Evolutionary conservation across 2,888 invertebrate genomes (phyloP), one percentile per base, ranked within the genome.

Genomic region (Conchocele bisecta): DNA sequence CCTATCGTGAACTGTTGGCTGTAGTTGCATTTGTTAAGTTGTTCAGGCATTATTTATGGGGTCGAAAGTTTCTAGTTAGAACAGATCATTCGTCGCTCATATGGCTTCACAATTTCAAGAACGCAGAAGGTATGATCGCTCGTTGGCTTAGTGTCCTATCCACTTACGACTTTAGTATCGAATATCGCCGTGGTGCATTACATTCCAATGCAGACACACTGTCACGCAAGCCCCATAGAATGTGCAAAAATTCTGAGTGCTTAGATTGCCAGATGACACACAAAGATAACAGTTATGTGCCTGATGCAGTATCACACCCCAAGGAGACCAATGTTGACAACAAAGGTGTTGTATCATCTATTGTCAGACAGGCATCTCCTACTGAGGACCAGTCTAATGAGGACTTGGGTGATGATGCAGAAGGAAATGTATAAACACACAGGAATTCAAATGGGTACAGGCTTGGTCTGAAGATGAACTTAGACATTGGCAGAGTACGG

Each of bases 151-250:
- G 46, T 20, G 41, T 53, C 26, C 29, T 73, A 22, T 66, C 48
- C 26, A 58, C 63, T 11, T 67, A 63, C 48, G 67, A 73, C 33
- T 67, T 63, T 33, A 29, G 26, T 31, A 58, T 63, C 13, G 42
- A 63, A 53, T 51, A 71, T n/a, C 24, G 70, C 11, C 58, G 39
- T 26, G 66, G 71, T 13, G n/a, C 39, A 20, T 29, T 50, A 15
- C 71, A 66, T 56, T 35, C 24, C 11, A 73, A 67, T 54, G 67
- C 73, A 15, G 73, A 73, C 50, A 37, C 42, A 20, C 46, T 73
- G 15, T 67, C 67, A 11, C 24, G 64, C 20, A 41, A 33, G 35
- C 44, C 44, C 3, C 39, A 48, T 29, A 59, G 65, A 17, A 39
- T 29, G 22, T 71, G 70, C 37, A 44, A 57, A 20, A 31, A 44